These are phyloP conservation scores for Timema cristinae DNA, from an alignment of 2,888 invertebrate genomes.

Conservation along the genomic window DNA sequence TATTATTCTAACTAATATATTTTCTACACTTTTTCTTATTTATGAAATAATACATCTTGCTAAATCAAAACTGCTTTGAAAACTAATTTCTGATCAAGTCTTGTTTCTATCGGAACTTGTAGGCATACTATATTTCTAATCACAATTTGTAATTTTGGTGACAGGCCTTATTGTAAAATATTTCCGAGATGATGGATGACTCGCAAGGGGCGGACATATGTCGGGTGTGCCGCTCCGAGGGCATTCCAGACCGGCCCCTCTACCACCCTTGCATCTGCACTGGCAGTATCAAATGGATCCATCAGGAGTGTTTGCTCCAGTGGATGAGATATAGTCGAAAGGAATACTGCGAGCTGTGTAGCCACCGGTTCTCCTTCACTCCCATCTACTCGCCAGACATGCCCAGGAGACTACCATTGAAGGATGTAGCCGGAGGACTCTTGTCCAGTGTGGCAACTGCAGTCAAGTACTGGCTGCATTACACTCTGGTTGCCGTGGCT, in stretches of 20 bases:
- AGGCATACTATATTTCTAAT: too few species aligned
- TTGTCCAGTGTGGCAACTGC: slow-evolving; percentile 86
- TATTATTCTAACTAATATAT: too few species aligned
- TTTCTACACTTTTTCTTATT: too few species aligned
- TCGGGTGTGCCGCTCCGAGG: slow-evolving; percentile 96
- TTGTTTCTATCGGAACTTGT: too few species aligned
- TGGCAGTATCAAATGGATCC: slow-evolving; percentile 98
- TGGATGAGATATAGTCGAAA: slow-evolving; percentile 99
- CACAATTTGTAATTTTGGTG: too few species aligned
- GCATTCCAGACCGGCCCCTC: slow-evolving; percentile 82
- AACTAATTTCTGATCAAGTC: too few species aligned
- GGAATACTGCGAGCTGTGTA: slow-evolving; percentile 97
- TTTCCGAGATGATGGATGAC: slow-evolving; percentile 47
- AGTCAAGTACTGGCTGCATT: slow-evolving; percentile 95
- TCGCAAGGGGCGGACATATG: slow-evolving; percentile 82
- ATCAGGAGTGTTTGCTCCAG: slow-evolving; percentile 96
- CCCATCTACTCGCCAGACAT: slow-evolving; percentile 99
- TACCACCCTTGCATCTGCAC: slow-evolving; percentile 99
- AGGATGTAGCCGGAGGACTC: slow-evolving; percentile 87
- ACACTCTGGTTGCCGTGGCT: slow-evolving; percentile 92
- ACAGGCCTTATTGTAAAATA: background rate
- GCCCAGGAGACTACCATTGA: slow-evolving; percentile 93
- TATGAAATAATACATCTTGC: too few species aligned
- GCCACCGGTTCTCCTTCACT: slow-evolving; percentile 95
- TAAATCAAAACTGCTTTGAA: too few species aligned